These are phyloP conservation scores for Trichogramma pretiosum DNA, from an alignment of 1,140 invertebrate species.

Conservation along the genomic window DNA sequence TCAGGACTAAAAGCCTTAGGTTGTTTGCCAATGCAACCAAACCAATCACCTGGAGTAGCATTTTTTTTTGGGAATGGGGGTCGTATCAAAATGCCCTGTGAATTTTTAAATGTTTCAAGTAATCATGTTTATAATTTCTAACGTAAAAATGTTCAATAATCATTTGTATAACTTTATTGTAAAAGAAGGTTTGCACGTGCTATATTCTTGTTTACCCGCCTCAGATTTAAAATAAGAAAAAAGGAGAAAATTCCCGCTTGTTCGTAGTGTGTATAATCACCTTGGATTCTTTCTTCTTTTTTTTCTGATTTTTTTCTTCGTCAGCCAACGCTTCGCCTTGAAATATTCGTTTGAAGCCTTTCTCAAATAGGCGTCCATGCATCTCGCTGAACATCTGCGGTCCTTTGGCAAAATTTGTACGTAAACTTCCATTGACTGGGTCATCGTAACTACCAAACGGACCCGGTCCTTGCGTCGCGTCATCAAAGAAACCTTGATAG, in stretches of 20 bases:
- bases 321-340: slow-evolving; percentile 24
- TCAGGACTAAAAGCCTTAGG: slow-evolving; percentile 25
- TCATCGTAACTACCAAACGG: slow-evolving; percentile 18
- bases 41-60: slow-evolving; percentile 33
- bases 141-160: too few relatives aligned
- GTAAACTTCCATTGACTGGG: slow-evolving; percentile 8
- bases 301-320: slow-evolving; percentile 3
- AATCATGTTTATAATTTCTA: too few relatives aligned
- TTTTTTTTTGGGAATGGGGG: slow-evolving; percentile 28
- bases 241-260: neutral
- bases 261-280: neutral
- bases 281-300: slow-evolving; percentile 2
- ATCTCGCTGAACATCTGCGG: slow-evolving; percentile 21
- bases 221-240: too few relatives aligned
- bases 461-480: slow-evolving; percentile 21
- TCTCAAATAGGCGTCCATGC: slow-evolving; percentile 23
- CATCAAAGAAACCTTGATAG: slow-evolving; percentile 29
- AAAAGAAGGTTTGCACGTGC: too few relatives aligned
- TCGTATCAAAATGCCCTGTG: too few relatives aligned
- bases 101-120: too few relatives aligned
- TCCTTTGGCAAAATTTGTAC: slow-evolving; percentile 16
- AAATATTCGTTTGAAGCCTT: slow-evolving; percentile 27
- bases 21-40: slow-evolving; percentile 31
- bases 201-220: too few relatives aligned
- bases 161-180: too few relatives aligned